Percentiles rank a stretch among this genome's conserved stretches.
phyloP scores from a whole-genome alignment of 2,888 invertebrate genomes.

The Stomorhina lunata region DNA sequence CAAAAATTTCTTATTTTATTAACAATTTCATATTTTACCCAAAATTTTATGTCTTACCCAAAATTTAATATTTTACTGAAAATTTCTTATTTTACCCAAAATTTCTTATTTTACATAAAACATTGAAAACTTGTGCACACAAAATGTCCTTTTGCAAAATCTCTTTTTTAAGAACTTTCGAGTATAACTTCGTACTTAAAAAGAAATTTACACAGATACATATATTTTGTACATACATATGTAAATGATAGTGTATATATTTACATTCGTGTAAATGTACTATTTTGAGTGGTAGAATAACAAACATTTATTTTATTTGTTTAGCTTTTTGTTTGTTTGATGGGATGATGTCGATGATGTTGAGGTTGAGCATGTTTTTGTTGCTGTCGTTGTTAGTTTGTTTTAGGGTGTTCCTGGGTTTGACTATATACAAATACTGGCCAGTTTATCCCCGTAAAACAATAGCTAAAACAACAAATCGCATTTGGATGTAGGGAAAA shows the following conservation, averaged over 20 bases:
- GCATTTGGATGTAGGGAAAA: slow-evolving; percentile 22
- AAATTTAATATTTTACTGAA: too few species aligned
- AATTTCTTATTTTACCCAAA: too few species aligned
- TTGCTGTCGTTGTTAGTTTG: slow-evolving; percentile 34
- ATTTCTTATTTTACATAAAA: too few species aligned
- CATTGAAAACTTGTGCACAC: too few species aligned
- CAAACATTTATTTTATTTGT: slow-evolving; percentile 48
- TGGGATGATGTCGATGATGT: slow-evolving; percentile 39
- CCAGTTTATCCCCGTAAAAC: not conserved
- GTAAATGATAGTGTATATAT: too few species aligned
- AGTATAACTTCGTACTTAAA: too few species aligned
- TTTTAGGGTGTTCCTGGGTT: slow-evolving; percentile 58
- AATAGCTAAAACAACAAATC: slow-evolving; percentile 49
- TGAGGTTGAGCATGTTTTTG: not conserved
- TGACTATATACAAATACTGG: slow-evolving; percentile 47
- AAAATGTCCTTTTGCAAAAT: too few species aligned
- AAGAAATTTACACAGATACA: not conserved
- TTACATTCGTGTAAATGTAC: not conserved
- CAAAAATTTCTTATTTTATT: too few species aligned
- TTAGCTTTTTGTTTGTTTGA: slow-evolving; percentile 25
- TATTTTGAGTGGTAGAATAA: slow-evolving; percentile 29
- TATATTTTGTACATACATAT: not conserved
- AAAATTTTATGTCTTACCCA: too few species aligned
- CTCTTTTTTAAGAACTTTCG: too few species aligned
- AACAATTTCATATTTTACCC: too few species aligned